Evolutionary conservation across 2,888 invertebrate genomes (phyloP).

Genomic region (Protophormia terraenovae): DNA sequence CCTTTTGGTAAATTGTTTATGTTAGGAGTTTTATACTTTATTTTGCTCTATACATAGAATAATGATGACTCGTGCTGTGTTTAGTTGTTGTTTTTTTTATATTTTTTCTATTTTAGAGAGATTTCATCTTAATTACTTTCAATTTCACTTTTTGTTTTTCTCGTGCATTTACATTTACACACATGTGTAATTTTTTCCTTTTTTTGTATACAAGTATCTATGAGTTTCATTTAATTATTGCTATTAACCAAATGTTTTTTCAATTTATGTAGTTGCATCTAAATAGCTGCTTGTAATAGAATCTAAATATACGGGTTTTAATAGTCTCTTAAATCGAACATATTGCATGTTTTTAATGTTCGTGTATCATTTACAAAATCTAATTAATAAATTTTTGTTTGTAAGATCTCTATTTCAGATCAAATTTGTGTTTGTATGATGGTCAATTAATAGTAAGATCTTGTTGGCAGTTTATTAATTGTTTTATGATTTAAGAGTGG

Average conservation of each 20-base stretch:
- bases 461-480: conserved; percentile 13
- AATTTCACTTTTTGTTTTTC: conserved; percentile 22
- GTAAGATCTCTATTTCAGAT: conserved; percentile 42
- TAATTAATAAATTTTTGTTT: conserved; percentile 21
- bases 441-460: conserved; percentile 5
- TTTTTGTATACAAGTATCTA: not conserved
- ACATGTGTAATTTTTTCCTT: conserved; percentile 30
- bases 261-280: not conserved
- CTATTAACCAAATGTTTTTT: not conserved
- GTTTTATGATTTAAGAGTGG: not conserved
- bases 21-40: not conserved
- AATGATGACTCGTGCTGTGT: conserved; percentile 25
- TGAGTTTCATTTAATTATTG: conserved; percentile 19
- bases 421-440: not conserved
- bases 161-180: not conserved
- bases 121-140: conserved; percentile 62
- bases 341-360: conserved; percentile 35
- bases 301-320: conserved; percentile 43
- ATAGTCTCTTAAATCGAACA: conserved; percentile 11
- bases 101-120: conserved; percentile 7
- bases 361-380: conserved; percentile 31
- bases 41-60: not conserved
- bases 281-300: not conserved
- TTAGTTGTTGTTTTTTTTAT: not conserved
- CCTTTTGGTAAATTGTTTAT: conserved; percentile 11